Base-by-base conservation (phyloP, 1,140 invertebrate genomes). In the Armadillidium nasatum region DNA sequence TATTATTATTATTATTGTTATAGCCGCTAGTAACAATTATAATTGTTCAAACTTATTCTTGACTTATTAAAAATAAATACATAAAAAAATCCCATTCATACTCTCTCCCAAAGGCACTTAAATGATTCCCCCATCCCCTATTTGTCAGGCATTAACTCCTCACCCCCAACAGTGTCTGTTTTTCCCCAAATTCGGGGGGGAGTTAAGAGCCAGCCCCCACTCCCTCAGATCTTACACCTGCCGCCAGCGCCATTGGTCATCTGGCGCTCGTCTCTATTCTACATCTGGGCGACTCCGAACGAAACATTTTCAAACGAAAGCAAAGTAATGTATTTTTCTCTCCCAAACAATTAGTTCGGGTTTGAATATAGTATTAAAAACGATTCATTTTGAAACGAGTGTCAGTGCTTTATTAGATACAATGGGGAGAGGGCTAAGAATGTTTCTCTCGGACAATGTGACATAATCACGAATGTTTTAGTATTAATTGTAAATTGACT, bases 231-330 rank as follows among this genome's bases (percentile, higher is more conserved):
- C 46, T 50, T 50, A 50, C 46, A 50, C 46, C 46, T 50, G 46
- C 46, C 46, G 15, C 46, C 46, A 50, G 46, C 46, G 46, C 46
- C 46, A 50, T 10, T 50, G 46, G 46, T 50, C 46, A 50, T 50
- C 46, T 50, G 46, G 46, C 46, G 46, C 15, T 50, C 46, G 46
- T 50, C 46, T 50, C 46, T 50, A n/a, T 50, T 50, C 46, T 50
- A 50, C 46, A 50, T 50, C 46, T 50, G 46, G 46, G 46, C 46
- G 46, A 50, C 46, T 50, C 46, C 46, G 46, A 50, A 50, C 46
- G 46, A 50, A 50, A 50, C 46, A 50, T 50, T 50, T 50, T 50
- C 9, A 15, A 50, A 50, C 46, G 46, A 15, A 50, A 15, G 9
- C 46, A 15, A 50, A 50, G 15, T n/a, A n/a, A n/a, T 15, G 46